Base-by-base conservation (phyloP, 2,888 invertebrate species). In the Noctua pronuba region DNA sequence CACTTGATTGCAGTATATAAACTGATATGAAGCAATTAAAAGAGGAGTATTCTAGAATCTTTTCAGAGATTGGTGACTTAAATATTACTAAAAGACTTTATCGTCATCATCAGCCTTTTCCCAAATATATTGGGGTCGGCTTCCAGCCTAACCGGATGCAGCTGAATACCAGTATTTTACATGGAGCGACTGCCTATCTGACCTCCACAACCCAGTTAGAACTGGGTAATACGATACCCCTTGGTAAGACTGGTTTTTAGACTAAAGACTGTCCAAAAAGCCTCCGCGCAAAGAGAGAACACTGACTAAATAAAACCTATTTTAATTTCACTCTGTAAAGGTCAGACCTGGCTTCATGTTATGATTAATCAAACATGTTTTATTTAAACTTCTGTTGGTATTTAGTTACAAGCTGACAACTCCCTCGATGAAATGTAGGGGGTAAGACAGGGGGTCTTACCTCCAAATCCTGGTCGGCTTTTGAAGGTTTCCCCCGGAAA, bases 11-110 rank as follows among this genome's bases (percentile, higher is more conserved):
- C 21, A 67, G 24, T 6, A 21, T 13, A 62, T 74, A 52, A 21
- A 80, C 10, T 58, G 38, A n/a, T n/a, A 58, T 31, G 2, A 7
- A 74, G 11, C 8, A n/a, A 73, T 60, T 66, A 4, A 52, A 74
- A 73, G 60, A 52, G 1, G 28, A 68, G 68, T 28, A 4, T 67
- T 31, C 31, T n/a, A 60, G 6, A n/a, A 10, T 55, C 1, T 18
- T 21, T 18, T 46, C 46, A 46, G 24, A 8, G 2, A 52, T 68
- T 44, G 8, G 18, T 18, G 11, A 18, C 21, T 55, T 28, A 13
- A 55, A 55, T 52, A 10, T 10, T n/a, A n/a, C n/a, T n/a, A n/a
- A n/a, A n/a, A n/a, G n/a, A n/a, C n/a, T n/a, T n/a, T n/a, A n/a
- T n/a, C n/a, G n/a, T n/a, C n/a, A n/a, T n/a, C n/a, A n/a, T n/a